Conservation (phyloP, 2,113 vertebrate genomes). For the Delphinapterus leucas region DNA sequence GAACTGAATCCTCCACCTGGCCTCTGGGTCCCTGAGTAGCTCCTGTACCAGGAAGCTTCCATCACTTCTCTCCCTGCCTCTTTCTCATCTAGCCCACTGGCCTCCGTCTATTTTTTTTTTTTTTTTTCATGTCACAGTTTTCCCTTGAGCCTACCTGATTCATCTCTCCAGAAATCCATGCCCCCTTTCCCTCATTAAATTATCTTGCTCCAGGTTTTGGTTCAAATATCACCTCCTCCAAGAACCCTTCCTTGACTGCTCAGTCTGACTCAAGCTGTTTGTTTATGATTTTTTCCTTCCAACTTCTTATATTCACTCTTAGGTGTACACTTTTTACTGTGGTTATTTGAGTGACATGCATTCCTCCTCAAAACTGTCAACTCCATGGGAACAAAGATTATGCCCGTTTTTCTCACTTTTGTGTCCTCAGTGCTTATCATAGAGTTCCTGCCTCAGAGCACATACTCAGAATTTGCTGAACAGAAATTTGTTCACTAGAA, state of each 20-base stretch:
- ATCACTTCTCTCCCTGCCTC: accelerated
- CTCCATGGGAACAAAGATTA: not conserved
- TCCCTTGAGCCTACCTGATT: not conserved
- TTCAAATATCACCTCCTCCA: not conserved
- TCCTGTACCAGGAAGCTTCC: no score
- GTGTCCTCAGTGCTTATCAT: accelerated
- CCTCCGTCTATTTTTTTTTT: not conserved
- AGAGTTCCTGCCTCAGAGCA: no score
- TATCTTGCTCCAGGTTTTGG: not conserved
- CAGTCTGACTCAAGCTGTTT: accelerated
- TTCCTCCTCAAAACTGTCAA: no score
- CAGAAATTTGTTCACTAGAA: not conserved
- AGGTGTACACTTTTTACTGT: accelerated
- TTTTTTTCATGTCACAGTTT: not conserved
- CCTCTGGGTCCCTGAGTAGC: no score
- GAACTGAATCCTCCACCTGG: not conserved
- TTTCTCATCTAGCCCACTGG: not conserved
- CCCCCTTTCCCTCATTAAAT: accelerated
- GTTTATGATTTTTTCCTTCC: no score
- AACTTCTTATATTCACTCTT: accelerated
- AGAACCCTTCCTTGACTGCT: not conserved
- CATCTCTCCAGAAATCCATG: accelerated
- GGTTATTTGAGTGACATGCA: no score
- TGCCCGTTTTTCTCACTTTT: not conserved
- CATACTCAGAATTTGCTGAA: not conserved